Conservation (phyloP, 2,113 vertebrate species). For the Tragelaphus buxtoni region DNA sequence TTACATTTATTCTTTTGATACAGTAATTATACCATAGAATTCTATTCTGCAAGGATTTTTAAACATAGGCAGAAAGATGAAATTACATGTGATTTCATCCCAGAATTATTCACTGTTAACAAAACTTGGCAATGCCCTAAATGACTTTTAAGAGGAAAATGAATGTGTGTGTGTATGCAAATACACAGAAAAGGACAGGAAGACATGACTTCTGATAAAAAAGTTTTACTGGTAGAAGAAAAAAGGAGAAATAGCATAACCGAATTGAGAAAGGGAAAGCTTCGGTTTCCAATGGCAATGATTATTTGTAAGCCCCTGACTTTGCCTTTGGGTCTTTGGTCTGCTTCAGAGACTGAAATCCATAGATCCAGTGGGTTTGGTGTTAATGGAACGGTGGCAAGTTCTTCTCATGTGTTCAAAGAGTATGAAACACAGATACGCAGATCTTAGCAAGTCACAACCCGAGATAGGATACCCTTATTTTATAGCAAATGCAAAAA, state of each 20-base stretch:
- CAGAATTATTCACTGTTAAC: background rate
- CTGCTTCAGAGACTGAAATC: background rate
- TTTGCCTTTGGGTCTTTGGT: background rate
- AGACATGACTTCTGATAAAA: background rate
- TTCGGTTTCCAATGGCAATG: background rate
- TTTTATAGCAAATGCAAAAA: background rate
- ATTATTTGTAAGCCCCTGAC: background rate
- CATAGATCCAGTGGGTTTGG: background rate
- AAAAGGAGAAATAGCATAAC: background rate
- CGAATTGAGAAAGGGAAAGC: background rate
- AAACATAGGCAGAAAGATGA: background rate
- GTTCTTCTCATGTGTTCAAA: background rate
- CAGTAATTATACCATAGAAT: background rate
- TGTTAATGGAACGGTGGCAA: background rate
- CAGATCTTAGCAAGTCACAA: background rate
- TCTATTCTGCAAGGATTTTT: background rate
- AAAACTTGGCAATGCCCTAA: background rate
- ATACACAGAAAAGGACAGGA: background rate
- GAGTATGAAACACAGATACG: background rate
- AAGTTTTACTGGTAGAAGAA: background rate
- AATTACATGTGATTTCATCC: background rate
- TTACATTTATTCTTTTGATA: background rate
- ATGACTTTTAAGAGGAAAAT: background rate
- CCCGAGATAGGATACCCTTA: background rate
- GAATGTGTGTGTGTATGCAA: background rate